phyloP scores from a whole-genome alignment of 2,113 vertebrate species.

The Callopanchax toddi region DNA sequence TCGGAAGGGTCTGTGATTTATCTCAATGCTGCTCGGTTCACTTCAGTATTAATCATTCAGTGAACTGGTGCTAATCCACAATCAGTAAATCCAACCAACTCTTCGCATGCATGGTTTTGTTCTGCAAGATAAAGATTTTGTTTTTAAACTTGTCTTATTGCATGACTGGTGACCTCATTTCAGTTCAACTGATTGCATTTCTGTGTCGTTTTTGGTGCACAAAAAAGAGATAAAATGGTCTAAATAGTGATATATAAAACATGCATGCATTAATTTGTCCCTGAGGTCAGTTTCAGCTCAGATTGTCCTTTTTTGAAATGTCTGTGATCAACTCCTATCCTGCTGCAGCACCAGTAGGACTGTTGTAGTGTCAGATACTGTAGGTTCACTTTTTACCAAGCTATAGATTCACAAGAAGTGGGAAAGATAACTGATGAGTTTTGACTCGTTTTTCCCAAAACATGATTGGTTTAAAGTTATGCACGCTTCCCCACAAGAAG shows the following conservation, averaged over 20 bases:
- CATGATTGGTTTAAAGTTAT: too few species aligned
- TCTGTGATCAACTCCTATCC: constrained; percentile 55
- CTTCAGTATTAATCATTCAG: constrained; percentile 74
- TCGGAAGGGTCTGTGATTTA: constrained; percentile 70
- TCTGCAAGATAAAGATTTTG: constrained; percentile 1
- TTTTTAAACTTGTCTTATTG: neutral
- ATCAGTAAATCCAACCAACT: constrained; percentile 65
- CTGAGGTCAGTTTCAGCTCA: constrained; percentile 19
- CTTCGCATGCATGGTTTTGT: constrained; percentile 34
- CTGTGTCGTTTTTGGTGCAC: too few species aligned
- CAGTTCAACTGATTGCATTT: neutral
- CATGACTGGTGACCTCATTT: constrained; percentile 6
- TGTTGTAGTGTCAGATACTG: constrained; percentile 62
- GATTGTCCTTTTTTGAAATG: constrained; percentile 50
- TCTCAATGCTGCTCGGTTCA: constrained; percentile 69
- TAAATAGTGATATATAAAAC: neutral
- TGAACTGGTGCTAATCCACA: constrained; percentile 49
- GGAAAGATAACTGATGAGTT: too few species aligned
- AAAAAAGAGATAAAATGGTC: too few species aligned
- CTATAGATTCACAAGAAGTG: too few species aligned
- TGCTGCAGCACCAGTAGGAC: constrained; percentile 26
- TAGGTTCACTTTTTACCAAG: constrained; percentile 1
- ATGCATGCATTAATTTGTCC: too few species aligned
- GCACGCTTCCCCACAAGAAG: too few species aligned
- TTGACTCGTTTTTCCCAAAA: too few species aligned